Evolutionary conservation across 1,140 invertebrate species (phyloP), one percentile per base, ranked within the genome.

Genomic region (Mylabris phalerata): DNA sequence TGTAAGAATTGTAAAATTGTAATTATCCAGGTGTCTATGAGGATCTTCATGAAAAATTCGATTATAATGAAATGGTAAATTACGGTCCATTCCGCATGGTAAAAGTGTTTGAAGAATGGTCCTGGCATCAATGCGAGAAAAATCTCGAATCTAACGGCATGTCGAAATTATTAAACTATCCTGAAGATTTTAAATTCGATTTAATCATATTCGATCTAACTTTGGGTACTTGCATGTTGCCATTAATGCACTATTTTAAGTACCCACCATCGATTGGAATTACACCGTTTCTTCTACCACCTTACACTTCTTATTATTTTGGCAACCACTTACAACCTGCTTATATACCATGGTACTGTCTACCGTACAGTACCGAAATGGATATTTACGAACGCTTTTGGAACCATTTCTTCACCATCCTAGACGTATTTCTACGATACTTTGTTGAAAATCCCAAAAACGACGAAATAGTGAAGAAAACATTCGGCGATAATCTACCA

Each of bases 141-240:
- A 24, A 11, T n/a, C 26, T 55, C 4, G 39, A 39, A 40, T 48
- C 44, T 24, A 40, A 55, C 19, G 52, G 52, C 26, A 13, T 54
- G 9, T 13, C 49, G 19, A 48, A 6, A 10, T 54, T 66, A 9
- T 48, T 65, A 50, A 42, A 44, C 38, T 64, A 66, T 60, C 62
- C 67, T 9, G 44, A 51, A 19, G 43, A 58, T 40, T 68, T 62
- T 27, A 64, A 61, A 52, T 70, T 70, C 49, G 68, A 70, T 61
- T 51, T 70, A 9, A 57, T 70, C 9, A 48, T 67, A n/a, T 54
- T 67, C 44, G 68, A 70, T 55, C 60, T 65, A 54, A 64, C 56
- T 10, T 50, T 47, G 11, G 56, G 61, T 24, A 52, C 64, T 11
- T 67, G 68, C 55, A 59, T 70, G 9, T 47, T 47, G 9, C 52